Evolutionary conservation across 2,888 invertebrate genomes (phyloP).

Genomic region (Ochropleura plecta): DNA sequence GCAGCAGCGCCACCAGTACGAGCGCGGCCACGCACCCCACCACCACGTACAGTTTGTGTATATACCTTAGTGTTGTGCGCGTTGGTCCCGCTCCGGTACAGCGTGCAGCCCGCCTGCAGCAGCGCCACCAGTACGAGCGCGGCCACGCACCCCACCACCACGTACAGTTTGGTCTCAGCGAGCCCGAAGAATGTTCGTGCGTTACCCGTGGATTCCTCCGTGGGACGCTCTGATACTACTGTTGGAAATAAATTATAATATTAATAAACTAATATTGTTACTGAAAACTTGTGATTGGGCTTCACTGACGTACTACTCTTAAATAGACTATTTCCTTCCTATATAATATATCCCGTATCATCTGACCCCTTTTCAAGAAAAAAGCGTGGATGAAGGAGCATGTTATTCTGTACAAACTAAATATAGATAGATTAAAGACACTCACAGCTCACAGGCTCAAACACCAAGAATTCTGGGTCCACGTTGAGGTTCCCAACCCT

Average conservation of each 20-base stretch:
- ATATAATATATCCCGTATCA: no score
- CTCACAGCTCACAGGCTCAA: constrained; percentile 93
- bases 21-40: constrained; percentile 95
- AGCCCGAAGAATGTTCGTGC: constrained; percentile 91
- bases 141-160: constrained; percentile 95
- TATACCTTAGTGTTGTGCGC: constrained; percentile 49
- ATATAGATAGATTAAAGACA: not conserved
- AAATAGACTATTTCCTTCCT: no score
- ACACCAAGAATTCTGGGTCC: constrained; percentile 95
- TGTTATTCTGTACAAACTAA: no score
- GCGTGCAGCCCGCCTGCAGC: constrained; percentile 95
- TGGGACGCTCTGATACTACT: constrained; percentile 89
- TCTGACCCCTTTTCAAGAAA: no score
- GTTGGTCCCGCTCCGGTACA: constrained; percentile 90
- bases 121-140: constrained; percentile 95
- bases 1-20: constrained; percentile 94
- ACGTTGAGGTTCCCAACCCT: constrained; percentile 94
- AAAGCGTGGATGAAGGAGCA: no score
- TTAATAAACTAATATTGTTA: no score
- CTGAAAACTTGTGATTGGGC: no score
- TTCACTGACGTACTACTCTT: no score
- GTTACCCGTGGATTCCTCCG: constrained; percentile 78
- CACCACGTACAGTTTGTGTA: constrained; percentile 94
- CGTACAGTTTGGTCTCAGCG: constrained; percentile 94
- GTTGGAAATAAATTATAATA: constrained; percentile 23